Base-by-base conservation (phyloP, 1,140 invertebrate species). In the Drosophila elegans region DNA sequence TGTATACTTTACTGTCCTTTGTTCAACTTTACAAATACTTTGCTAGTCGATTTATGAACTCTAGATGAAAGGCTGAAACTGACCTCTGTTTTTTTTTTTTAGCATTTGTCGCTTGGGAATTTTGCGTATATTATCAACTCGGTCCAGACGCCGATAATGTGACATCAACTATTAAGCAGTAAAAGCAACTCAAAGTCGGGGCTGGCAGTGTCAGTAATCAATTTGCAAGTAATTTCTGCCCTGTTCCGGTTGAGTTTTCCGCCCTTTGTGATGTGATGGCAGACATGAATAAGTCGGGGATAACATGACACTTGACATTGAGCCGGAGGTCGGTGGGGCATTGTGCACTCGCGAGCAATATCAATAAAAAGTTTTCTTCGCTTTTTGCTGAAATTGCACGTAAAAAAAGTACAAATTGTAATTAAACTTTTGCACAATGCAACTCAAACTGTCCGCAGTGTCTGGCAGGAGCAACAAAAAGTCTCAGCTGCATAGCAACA, bases 241-340 rank as follows among this genome's bases (percentile, higher is more conserved):
- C 55, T 49, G 48, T 64, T 75, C 59, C 71, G 71, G 39, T 32
- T 57, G 51, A 55, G 27, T 55, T 45, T 25, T 74, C 45, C 69
- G 32, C 44, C 46, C 59, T 74, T 74, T 74, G 69, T 74, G 66
- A 25, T 11, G 32, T 34, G 51, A 34, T 74, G 72, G 69, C 72
- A 67, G 74, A 75, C 73, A 85, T 66, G 76, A 67, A 86, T 71
- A 86, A 86, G 68, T 74, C 75, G 29, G n/a, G 82, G 61, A 78
- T 78, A 88, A 86, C 82, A 86, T 88, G 82, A 82, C 82, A 82
- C 80, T 82, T 86, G 83, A 86, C 82, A 86, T 88, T 86, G 83
- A 64, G 60, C 46, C 34, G 60, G 45, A 42, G 29, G 48, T 51
- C 32, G 44, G 54, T 2, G 44, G 51, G 48, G 56, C 7, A 21